Conservation (phyloP, 2,797 vertebrate species). For the Ctenochaetus hawaiiensis region DNA sequence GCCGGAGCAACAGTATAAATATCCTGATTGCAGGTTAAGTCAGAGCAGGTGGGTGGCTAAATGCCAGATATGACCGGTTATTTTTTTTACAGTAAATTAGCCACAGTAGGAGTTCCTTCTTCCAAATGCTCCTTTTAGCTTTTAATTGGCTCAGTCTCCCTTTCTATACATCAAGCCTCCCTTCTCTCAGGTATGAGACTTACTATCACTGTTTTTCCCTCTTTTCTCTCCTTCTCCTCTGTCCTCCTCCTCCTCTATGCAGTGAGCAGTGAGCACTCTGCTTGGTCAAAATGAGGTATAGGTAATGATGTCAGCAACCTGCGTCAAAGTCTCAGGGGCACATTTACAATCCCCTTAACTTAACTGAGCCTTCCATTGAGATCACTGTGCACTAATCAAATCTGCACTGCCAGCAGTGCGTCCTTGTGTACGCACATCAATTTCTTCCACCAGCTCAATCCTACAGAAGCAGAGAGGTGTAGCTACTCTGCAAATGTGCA, state of each 20-base stretch:
- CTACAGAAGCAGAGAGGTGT: slow-evolving; percentile 8
- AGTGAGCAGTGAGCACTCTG: slow-evolving; percentile 50
- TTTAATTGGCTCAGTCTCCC: slow-evolving; percentile 12
- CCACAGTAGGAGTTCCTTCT: slow-evolving; percentile 1
- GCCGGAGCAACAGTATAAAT: slow-evolving; percentile 52
- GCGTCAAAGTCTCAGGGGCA: slow-evolving; percentile 81
- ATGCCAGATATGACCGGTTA: slow-evolving; percentile 25
- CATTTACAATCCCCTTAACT: slow-evolving; percentile 73
- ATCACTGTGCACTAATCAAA: slow-evolving; percentile 70
- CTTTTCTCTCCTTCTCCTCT: background rate
- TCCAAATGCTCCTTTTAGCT: background rate
- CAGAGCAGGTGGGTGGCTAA: slow-evolving; percentile 47
- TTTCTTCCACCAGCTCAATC: slow-evolving; percentile 34
- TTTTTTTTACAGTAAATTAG: slow-evolving; percentile 19
- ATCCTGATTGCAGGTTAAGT: slow-evolving; percentile 29
- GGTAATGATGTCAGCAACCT: slow-evolving; percentile 84
- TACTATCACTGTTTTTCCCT: slow-evolving; percentile 29
- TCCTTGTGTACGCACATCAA: slow-evolving; percentile 54
- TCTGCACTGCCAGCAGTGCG: slow-evolving; percentile 36
- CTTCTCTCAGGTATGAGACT: slow-evolving; percentile 18
- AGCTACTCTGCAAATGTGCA: slow-evolving; percentile 17
- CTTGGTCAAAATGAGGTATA: slow-evolving; percentile 72
- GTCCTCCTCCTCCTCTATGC: slow-evolving; percentile 23
- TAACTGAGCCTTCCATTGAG: slow-evolving; percentile 65
- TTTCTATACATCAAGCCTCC: slow-evolving; percentile 19